phyloP scores from a whole-genome alignment of 2,797 vertebrate species.

The Cossypha polioptera region DNA sequence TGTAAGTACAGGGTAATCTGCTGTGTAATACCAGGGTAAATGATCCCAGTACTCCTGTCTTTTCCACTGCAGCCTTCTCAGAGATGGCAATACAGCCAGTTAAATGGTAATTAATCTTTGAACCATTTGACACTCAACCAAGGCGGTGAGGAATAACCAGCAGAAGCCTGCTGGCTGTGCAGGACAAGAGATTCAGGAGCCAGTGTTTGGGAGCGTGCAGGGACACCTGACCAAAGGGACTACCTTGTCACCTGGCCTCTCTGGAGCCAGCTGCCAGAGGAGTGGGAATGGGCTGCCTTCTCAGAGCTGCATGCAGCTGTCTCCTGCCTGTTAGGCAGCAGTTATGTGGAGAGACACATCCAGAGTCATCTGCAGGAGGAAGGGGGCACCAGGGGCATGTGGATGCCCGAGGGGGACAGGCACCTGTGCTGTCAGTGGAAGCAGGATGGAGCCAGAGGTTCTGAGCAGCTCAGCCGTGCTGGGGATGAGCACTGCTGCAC shows the following conservation, averaged over 20 bases:
- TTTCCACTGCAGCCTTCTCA: conserved; percentile 12
- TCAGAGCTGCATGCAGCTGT: not conserved
- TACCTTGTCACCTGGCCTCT: not conserved
- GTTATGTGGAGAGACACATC: not conserved
- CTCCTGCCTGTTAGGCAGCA: not conserved
- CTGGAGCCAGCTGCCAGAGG: not conserved
- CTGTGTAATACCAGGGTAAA: not conserved
- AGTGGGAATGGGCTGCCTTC: not conserved
- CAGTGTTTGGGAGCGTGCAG: not conserved
- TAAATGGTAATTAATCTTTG: conserved; percentile 47
- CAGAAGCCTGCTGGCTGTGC: not conserved
- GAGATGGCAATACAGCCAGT: not conserved
- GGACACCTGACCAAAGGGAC: not conserved
- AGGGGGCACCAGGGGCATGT: not conserved
- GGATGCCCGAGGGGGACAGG: accelerated
- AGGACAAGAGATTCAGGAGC: not conserved
- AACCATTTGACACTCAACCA: not conserved
- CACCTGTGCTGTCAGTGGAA: not conserved
- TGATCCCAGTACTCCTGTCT: conserved; percentile 31
- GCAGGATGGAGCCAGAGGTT: not conserved
- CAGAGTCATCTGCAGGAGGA: not conserved
- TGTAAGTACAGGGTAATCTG: conserved; percentile 5
- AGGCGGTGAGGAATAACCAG: not conserved
- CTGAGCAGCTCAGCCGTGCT: accelerated
- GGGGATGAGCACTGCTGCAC: not conserved